phyloP scores from a whole-genome alignment of 2,113 vertebrate species.

The Mesembrinibis cayennensis region DNA sequence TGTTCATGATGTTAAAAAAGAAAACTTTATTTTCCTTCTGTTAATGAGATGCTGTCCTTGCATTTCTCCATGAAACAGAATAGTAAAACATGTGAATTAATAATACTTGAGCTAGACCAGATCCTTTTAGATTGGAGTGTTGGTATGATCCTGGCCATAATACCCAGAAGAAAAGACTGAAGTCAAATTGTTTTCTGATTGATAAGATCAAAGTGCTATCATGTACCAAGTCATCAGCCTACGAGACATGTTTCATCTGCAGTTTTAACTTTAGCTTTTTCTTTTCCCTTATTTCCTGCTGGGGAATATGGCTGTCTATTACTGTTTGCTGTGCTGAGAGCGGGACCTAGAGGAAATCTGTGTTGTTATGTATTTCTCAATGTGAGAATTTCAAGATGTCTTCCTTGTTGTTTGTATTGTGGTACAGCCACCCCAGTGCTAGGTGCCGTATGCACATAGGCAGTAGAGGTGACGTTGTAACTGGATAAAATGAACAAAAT shows the following conservation, averaged over 20 bases:
- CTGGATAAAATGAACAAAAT: background rate
- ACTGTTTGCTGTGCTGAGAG: background rate
- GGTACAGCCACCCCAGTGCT: background rate
- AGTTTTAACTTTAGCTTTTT: background rate
- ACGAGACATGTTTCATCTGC: background rate
- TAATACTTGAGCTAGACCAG: background rate
- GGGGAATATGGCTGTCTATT: background rate
- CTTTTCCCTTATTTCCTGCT: background rate
- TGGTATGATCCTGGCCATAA: background rate
- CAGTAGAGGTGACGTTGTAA: background rate
- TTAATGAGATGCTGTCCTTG: constrained; percentile 27
- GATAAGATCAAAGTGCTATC: constrained; percentile 15
- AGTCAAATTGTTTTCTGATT: constrained; percentile 42
- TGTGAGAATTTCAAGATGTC: background rate
- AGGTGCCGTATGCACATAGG: background rate
- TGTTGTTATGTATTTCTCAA: background rate
- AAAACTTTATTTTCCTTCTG: background rate
- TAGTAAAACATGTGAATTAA: constrained; percentile 18
- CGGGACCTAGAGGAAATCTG: background rate
- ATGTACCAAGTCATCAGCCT: background rate
- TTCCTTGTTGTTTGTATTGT: background rate
- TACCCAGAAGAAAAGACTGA: constrained; percentile 29
- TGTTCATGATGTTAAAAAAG: background rate
- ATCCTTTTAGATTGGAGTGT: background rate
- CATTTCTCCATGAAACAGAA: constrained; percentile 39